Evolutionary conservation across 2,888 invertebrate species (phyloP).

Genomic region (Aspidiotus destructor): DNA sequence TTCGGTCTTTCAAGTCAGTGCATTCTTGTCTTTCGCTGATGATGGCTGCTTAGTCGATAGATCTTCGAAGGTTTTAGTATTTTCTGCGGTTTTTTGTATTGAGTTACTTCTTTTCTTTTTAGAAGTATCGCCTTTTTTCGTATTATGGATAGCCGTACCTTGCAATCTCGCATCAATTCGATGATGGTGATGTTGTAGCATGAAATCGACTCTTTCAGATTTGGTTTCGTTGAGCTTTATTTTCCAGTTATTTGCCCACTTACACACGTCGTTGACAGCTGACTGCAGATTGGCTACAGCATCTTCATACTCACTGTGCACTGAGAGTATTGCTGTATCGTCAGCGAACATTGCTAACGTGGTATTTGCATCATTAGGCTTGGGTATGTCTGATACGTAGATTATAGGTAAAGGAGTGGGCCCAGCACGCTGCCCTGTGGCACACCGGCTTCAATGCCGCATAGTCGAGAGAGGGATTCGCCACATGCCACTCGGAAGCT

Average conservation of each 20-base stretch:
- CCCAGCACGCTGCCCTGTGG: constrained; percentile 3
- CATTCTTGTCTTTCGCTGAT: too few species aligned
- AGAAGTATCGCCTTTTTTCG: too few species aligned
- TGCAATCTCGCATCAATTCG: too few species aligned
- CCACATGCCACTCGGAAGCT: not conserved
- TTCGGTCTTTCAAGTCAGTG: too few species aligned
- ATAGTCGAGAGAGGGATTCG: not conserved
- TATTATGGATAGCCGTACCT: too few species aligned
- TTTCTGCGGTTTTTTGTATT: too few species aligned
- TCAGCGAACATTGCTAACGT: constrained; percentile 8
- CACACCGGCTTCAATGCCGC: not conserved
- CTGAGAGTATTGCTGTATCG: constrained; percentile 5
- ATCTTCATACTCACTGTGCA: not conserved
- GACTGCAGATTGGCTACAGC: constrained; percentile 1
- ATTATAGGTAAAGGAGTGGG: not conserved
- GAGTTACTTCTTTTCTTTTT: too few species aligned
- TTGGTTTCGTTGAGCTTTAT: not conserved
- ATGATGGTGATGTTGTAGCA: not conserved
- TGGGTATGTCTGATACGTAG: constrained; percentile 8
- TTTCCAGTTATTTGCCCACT: not conserved
- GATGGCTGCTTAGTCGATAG: too few species aligned
- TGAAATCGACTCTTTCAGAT: not conserved
- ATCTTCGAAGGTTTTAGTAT: too few species aligned
- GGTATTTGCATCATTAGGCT: not conserved
- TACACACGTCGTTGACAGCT: not conserved